A percentile compares a stretch with the other conserved stretches of the same genome.
Evolutionary conservation across 2,113 vertebrate species (phyloP).

Genomic region (Saccopteryx bilineata): DNA sequence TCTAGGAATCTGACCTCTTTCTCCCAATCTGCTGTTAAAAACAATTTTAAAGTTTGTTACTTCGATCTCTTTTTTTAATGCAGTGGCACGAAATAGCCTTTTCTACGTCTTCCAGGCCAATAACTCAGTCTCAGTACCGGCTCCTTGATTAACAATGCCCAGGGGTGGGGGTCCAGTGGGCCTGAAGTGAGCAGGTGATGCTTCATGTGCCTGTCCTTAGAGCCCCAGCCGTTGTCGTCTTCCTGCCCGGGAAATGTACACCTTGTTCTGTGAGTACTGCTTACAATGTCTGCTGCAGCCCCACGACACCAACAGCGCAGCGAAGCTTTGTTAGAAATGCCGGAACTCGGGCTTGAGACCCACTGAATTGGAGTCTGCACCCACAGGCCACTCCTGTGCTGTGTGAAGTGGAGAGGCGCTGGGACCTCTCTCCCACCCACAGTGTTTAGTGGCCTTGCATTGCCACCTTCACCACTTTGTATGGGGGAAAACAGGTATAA

Average conservation of each 20-base stretch:
- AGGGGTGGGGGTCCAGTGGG: rapidly evolving
- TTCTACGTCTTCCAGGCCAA: not conserved
- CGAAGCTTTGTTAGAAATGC: not conserved
- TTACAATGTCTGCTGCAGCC: rapidly evolving
- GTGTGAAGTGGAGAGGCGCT: not conserved
- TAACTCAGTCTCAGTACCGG: not conserved
- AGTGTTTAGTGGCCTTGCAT: not conserved
- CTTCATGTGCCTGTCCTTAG: not conserved
- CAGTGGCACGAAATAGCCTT: not conserved
- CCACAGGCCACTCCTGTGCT: not conserved
- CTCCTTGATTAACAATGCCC: not conserved
- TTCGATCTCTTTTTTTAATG: conserved; percentile 26
- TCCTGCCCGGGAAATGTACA: not conserved
- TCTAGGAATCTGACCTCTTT: conserved; percentile 36
- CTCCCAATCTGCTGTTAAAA: conserved; percentile 46
- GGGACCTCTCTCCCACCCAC: not conserved
- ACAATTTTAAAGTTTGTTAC: conserved; percentile 47
- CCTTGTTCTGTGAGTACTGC: rapidly evolving
- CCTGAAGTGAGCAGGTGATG: not conserved
- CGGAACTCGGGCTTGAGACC: not conserved
- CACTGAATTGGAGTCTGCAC: not conserved
- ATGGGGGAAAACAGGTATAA: rapidly evolving
- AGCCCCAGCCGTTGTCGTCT: not conserved
- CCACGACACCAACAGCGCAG: rapidly evolving
- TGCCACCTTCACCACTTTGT: not conserved